phyloP scores from a whole-genome alignment of 2,888 invertebrate genomes.

The Brachypalpus laphriformis region DNA sequence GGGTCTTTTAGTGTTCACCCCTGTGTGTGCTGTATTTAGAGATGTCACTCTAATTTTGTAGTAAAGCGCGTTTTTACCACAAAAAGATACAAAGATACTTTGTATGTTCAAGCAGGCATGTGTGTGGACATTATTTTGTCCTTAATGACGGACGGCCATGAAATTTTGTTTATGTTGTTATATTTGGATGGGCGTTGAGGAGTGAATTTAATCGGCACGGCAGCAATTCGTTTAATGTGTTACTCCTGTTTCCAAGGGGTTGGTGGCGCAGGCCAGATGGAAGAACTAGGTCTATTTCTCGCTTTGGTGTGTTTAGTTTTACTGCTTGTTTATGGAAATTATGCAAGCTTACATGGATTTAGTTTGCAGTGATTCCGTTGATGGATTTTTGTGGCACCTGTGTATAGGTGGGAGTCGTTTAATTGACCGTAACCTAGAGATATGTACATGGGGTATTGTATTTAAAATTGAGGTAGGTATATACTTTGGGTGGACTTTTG shows the following conservation, averaged over 20 bases:
- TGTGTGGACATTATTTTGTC: slow-evolving; percentile 1
- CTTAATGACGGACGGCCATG: slow-evolving; percentile 29
- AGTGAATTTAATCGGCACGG: slow-evolving; percentile 1
- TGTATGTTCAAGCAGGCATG: neutral
- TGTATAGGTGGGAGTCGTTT: neutral
- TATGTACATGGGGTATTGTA: neutral
- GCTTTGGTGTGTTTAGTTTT: neutral
- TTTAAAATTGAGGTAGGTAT: neutral
- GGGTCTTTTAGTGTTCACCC: neutral
- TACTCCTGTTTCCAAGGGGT: neutral
- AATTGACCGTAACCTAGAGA: slow-evolving; percentile 1
- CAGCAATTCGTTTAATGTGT: slow-evolving; percentile 24
- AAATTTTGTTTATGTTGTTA: slow-evolving; percentile 7
- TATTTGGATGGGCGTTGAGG: neutral
- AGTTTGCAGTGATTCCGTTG: slow-evolving; percentile 1
- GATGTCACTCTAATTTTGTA: slow-evolving; percentile 25
- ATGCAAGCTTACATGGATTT: slow-evolving; percentile 6
- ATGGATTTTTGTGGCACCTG: too few relatives aligned
- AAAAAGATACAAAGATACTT: slow-evolving; percentile 7
- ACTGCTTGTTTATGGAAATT: neutral
- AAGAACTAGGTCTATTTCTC: neutral
- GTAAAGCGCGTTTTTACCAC: slow-evolving; percentile 23
- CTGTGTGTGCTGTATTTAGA: too few relatives aligned
- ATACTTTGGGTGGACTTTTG: neutral
- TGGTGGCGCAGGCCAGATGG: too few relatives aligned